Percentiles rank a stretch among this genome's conserved stretches.
Conservation (phyloP, 2,797 vertebrate genomes). For the Falco cherrug region DNA sequence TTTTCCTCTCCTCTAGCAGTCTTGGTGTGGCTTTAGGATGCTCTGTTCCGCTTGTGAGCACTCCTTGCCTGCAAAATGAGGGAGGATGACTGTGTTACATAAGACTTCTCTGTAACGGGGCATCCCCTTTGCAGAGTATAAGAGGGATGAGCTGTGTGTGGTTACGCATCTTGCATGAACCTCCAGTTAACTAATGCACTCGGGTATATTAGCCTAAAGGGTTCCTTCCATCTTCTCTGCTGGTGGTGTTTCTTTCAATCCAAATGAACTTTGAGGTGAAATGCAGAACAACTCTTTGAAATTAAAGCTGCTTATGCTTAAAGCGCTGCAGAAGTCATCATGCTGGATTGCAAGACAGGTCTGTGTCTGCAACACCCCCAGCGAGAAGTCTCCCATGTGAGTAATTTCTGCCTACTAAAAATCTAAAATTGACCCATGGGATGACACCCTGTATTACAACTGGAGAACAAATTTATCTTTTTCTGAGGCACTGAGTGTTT, state of each 20-base stretch:
- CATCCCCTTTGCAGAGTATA: neutral
- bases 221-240: neutral
- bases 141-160: neutral
- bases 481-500: neutral
- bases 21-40: neutral
- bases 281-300: neutral
- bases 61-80: neutral
- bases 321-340: neutral
- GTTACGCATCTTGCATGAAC: neutral
- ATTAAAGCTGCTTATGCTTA: neutral
- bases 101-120: too few relatives aligned
- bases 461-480: neutral
- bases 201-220: rapidly evolving
- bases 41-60: neutral
- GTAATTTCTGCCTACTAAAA: neutral
- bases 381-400: neutral
- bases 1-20: neutral
- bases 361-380: neutral
- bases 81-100: neutral
- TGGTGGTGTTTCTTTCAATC: neutral
- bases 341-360: neutral
- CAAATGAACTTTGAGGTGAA: neutral
- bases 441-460: neutral
- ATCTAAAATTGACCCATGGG: neutral
- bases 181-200: neutral